A percentile compares a stretch with the other conserved stretches of the same genome.
Conservation (phyloP, 2,113 vertebrate genomes). For the Hemichromis elongatus region DNA sequence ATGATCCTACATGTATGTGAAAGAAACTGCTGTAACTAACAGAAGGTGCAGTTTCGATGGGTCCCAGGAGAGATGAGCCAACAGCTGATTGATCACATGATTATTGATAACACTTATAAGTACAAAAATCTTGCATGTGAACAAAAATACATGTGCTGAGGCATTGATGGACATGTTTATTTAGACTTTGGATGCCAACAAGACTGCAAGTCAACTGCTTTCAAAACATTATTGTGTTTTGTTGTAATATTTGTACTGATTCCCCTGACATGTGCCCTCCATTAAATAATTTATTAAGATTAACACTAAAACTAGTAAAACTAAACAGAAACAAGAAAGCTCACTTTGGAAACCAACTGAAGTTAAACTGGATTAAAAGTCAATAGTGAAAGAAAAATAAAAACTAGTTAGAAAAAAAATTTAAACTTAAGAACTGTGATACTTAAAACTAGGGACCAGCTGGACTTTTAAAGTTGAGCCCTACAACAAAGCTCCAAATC, state of each 20-base stretch:
- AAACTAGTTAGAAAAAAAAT: accelerated
- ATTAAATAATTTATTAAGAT: background rate
- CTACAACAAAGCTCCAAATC: background rate
- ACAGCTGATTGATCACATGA: background rate
- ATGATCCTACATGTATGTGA: background rate
- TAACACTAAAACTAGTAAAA: background rate
- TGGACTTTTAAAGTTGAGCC: background rate
- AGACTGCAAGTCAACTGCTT: background rate
- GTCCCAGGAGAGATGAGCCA: background rate
- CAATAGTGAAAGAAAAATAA: background rate
- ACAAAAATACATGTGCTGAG: background rate
- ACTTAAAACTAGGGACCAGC: background rate
- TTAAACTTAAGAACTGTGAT: background rate
- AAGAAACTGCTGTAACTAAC: background rate
- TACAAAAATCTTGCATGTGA: background rate
- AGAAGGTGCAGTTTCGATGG: background rate
- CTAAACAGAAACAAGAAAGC: background rate
- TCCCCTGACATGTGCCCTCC: background rate
- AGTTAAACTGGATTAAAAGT: background rate
- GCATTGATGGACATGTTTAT: background rate
- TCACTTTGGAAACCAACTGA: background rate
- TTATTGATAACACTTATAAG: background rate
- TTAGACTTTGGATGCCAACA: background rate
- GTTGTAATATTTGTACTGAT: background rate
- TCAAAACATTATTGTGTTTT: background rate